These are phyloP conservation scores for Lithobates pipiens DNA, from an alignment of 2,797 vertebrate genomes.

Conservation along the genomic window DNA sequence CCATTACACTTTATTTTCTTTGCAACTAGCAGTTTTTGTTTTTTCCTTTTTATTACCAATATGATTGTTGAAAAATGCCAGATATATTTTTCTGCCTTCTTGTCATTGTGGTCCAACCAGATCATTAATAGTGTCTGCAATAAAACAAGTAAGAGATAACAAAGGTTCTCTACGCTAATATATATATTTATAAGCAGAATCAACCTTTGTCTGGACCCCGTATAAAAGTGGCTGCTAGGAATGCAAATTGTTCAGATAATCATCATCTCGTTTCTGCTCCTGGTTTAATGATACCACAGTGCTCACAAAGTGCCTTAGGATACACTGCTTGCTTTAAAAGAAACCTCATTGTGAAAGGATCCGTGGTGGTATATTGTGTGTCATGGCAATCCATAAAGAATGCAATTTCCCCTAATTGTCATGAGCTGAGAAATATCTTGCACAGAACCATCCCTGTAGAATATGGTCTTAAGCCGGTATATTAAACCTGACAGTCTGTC, in stretches of 20 bases:
- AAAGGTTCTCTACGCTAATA: background rate
- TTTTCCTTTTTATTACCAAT: background rate
- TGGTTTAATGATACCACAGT: constrained; percentile 62
- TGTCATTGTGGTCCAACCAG: background rate
- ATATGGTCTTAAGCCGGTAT: constrained; percentile 61
- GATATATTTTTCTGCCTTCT: background rate
- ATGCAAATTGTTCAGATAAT: constrained; percentile 61
- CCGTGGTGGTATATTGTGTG: constrained; percentile 62
- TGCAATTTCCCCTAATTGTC: constrained; percentile 63
- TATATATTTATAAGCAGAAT: constrained; percentile 52
- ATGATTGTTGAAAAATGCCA: background rate
- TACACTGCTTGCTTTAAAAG: constrained; percentile 60
- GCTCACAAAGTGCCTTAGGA: constrained; percentile 61
- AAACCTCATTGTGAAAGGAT: constrained; percentile 60
- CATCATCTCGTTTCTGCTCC: constrained; percentile 60
- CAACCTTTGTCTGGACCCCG: constrained; percentile 46
- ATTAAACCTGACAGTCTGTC: constrained; percentile 60
- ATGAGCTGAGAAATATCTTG: constrained; percentile 63
- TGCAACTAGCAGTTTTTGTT: background rate
- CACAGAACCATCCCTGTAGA: constrained; percentile 62
- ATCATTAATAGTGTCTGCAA: background rate
- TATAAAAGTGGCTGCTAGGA: constrained; percentile 56
- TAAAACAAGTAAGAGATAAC: background rate
- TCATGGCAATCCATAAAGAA: constrained; percentile 63
- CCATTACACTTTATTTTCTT: background rate